Evolutionary conservation across 1,140 invertebrate genomes (phyloP).

Genomic region (Chelonus insularis): DNA sequence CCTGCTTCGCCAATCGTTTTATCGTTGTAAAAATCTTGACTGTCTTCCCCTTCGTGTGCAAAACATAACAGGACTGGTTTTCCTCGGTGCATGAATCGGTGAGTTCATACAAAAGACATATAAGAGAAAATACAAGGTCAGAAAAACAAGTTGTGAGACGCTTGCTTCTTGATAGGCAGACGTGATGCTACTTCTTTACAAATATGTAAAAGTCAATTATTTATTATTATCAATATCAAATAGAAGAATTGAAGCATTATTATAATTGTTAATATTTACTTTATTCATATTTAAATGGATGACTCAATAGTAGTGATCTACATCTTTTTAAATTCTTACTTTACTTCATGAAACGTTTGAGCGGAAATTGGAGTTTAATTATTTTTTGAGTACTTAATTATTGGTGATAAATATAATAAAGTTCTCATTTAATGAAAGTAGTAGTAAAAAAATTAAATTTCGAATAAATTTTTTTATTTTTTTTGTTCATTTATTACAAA

Average conservation of each 20-base stretch:
- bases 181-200: too few species aligned
- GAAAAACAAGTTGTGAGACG: conserved; percentile 8
- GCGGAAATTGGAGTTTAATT: too few species aligned
- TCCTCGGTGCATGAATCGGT: conserved; percentile 21
- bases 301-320: too few species aligned
- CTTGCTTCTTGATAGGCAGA: neutral
- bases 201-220: too few species aligned
- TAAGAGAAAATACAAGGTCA: conserved; percentile 14
- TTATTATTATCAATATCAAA: too few species aligned
- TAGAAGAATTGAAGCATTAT: too few species aligned
- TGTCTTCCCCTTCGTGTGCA: neutral
- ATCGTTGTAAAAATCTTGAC: neutral
- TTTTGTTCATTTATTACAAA: conserved; percentile 59
- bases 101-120: neutral
- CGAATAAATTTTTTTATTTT: conserved; percentile 27
- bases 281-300: too few species aligned
- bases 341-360: too few species aligned
- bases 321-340: too few species aligned
- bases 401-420: neutral
- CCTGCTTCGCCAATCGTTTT: neutral
- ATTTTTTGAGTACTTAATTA: too few species aligned
- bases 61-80: conserved; percentile 19
- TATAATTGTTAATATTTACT: too few species aligned
- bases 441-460: conserved; percentile 9
- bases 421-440: neutral